Evolutionary conservation across 2,797 vertebrate species (phyloP), one percentile per base, ranked within the genome.

Genomic region (Prionace glauca): DNA sequence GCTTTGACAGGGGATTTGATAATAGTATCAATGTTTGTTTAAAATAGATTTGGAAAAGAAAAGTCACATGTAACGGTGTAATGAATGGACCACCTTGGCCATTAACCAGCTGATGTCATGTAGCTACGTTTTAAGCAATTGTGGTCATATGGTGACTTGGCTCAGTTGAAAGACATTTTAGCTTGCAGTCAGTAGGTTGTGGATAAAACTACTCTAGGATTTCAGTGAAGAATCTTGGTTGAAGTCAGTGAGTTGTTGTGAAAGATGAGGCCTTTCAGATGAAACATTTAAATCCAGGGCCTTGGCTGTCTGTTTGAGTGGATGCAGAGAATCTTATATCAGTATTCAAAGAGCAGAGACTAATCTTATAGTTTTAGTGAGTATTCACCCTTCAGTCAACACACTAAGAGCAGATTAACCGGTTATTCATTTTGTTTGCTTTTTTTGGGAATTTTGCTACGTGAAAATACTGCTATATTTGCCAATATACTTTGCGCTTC

Each of bases 71-170:
- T 50, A n/a, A 65, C 0, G 14, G n/a, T 91, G 32, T 91, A 32
- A 91, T 91, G 56, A 91, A 91, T 65, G 60, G 88, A 65, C 60
- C 88, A 91, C 32, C 79, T 91, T 91, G 60, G 29, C 18, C 60
- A 91, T 65, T 62, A 91, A 65, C 60, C 32, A 91, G 14, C 86
- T 36, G 65, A 65, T 91, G 32, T 20, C 88, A 65, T 20, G 16
- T 18, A 65, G 29, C 60, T 62, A 32, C 62, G 4, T 29, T 18
- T 65, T 36, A 91, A 91, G 4, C 60, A 91, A n/a, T 91, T 65
- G 29, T 91, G 60, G 60, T 7, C 20, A 29, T 60, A 56, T 91
- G 29, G 26, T 16, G 16, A 1, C 60, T 65, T 91, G 12, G 29
- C 1, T 65, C 56, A 91, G n/a, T 65, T 62, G 56, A 62, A 62